Evolutionary conservation across 1,140 invertebrate species (phyloP).

Genomic region (Latrodectus geometricus): DNA sequence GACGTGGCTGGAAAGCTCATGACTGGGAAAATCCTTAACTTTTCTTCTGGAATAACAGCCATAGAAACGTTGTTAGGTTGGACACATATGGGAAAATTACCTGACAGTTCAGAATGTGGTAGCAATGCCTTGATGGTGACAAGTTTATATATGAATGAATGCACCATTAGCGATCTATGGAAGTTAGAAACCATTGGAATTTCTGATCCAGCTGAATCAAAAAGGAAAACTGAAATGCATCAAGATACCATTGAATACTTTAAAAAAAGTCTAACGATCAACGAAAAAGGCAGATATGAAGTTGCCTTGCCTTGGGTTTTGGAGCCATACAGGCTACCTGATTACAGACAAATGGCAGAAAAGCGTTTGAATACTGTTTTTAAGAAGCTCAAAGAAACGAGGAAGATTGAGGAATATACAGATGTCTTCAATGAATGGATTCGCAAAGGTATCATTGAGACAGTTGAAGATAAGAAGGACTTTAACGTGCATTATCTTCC

Average conservation of each 20-base stretch:
- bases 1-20: conserved; percentile 17
- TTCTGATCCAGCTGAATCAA: background rate
- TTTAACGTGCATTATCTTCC: conserved; percentile 65
- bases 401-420: conserved; percentile 18
- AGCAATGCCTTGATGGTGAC: background rate
- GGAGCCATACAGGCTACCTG: background rate
- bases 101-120: background rate
- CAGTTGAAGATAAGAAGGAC: no score
- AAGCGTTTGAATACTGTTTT: background rate
- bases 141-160: background rate
- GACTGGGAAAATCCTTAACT: background rate
- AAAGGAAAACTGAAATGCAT: background rate
- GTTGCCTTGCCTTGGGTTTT: background rate
- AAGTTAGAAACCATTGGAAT: background rate
- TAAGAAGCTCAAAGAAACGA: background rate
- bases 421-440: conserved; percentile 66
- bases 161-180: background rate
- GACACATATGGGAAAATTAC: background rate
- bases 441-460: conserved; percentile 65
- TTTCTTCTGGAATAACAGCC: background rate
- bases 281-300: background rate
- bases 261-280: background rate
- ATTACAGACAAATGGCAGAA: background rate
- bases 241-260: background rate
- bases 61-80: background rate